These are phyloP conservation scores for Natator depressus DNA, from an alignment of 2,113 vertebrate genomes.

Conservation along the genomic window DNA sequence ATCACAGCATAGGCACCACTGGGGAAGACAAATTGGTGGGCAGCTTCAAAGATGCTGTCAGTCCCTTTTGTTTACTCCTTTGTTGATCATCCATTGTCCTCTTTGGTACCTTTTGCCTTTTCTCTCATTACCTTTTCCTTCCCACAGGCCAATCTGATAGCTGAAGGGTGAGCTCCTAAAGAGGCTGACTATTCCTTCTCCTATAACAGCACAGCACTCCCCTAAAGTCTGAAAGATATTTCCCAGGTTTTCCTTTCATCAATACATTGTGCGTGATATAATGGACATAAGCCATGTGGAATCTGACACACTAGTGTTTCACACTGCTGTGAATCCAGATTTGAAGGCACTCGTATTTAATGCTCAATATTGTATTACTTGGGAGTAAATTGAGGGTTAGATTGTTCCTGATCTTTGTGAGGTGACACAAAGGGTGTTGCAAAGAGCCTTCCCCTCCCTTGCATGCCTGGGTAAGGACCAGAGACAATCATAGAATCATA, in stretches of 20 bases:
- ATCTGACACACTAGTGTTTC: not conserved
- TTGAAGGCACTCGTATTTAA: not conserved
- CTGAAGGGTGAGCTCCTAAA: not conserved
- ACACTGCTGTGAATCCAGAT: not conserved
- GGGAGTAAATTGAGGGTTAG: not conserved
- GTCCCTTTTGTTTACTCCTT: not conserved
- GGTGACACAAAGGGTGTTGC: not conserved
- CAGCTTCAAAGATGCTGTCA: not conserved
- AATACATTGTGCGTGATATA: not conserved
- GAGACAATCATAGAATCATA: not conserved
- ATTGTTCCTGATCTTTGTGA: not conserved
- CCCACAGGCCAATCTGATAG: not conserved
- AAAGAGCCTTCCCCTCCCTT: not conserved
- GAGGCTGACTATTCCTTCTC: not conserved
- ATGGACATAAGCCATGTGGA: not conserved
- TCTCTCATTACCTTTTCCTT: not conserved
- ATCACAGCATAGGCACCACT: not conserved
- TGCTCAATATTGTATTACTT: not conserved
- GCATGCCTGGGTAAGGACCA: not conserved
- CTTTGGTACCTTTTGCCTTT: not conserved
- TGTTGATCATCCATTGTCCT: not conserved
- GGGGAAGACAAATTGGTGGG: not conserved
- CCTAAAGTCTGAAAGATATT: not conserved
- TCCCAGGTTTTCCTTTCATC: not conserved
- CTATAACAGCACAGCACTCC: not conserved